Evolutionary conservation across 2,888 invertebrate genomes (phyloP).

Genomic region (Watsonalla binaria): DNA sequence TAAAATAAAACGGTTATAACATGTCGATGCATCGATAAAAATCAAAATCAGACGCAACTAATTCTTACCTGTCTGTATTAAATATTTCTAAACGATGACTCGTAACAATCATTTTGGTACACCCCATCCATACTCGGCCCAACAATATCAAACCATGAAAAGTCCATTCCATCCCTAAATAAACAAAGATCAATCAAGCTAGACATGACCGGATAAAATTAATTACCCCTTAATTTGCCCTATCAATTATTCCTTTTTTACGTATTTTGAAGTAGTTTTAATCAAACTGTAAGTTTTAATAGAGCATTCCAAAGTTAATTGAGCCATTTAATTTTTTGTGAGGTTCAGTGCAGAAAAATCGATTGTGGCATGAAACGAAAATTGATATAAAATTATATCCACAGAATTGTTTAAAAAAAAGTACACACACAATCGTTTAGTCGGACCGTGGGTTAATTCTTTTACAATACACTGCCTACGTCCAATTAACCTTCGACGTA

Average conservation of each 20-base stretch:
- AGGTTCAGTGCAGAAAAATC: conserved; percentile 15
- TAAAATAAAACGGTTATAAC: too few relatives aligned
- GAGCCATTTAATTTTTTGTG: conserved; percentile 17
- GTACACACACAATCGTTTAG: conserved; percentile 39
- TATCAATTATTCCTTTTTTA: conserved; percentile 3
- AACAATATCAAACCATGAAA: background rate
- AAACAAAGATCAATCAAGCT: background rate
- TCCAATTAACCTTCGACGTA: conserved; percentile 74
- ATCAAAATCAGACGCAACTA: background rate
- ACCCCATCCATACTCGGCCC: too few relatives aligned
- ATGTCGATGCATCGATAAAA: background rate
- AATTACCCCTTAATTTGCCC: conserved; percentile 4
- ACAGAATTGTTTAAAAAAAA: conserved; percentile 28
- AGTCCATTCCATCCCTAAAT: background rate
- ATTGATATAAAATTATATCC: conserved; percentile 17
- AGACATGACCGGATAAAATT: background rate
- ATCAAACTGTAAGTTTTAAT: conserved; percentile 8
- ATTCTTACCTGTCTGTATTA: background rate
- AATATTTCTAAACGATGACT: too few relatives aligned
- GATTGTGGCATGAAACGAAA: conserved; percentile 21
- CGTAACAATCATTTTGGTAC: too few relatives aligned
- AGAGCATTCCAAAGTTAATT: conserved; percentile 14
- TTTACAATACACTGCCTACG: conserved; percentile 65
- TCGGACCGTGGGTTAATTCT: conserved; percentile 53
- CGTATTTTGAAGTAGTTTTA: background rate